Base-by-base conservation (phyloP, 2,888 invertebrate species). In the Tetragonula carbonaria region DNA sequence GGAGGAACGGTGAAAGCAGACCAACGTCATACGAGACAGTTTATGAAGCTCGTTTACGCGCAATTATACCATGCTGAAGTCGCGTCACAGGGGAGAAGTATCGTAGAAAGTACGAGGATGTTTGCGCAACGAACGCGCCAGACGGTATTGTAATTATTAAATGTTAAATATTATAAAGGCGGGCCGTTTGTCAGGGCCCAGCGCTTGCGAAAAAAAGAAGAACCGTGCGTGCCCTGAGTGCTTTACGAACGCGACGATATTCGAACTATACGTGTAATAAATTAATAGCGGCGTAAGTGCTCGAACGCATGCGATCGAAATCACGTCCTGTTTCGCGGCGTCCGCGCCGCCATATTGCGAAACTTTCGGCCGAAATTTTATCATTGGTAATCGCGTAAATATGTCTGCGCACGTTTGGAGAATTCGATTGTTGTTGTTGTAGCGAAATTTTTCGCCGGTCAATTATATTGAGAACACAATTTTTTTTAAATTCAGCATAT, bases 121-220 rank as follows among this genome's bases (percentile, higher is more conserved):
- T 68, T 59, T 68, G 59, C 55, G 51, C 59, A 76, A 76, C 67
- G 45, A n/a, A 18, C 55, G n/a, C 18, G 8, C 18, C 14, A 21
- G 4, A 67, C 57, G 67, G 50, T n/a, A 68, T 59, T 68, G 76
- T 68, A 76, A 62, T 76, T 59, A 76, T 76, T 68, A 76, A 76
- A 76, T 76, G 59, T 68, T 75, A 68, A 68, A 76, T 33, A 51
- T 76, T 76, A 51, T 50, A 33, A 59, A 76, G 59, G 28, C 51
- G 45, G 6, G 50, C 28, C 57, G 67, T 75, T 50, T 76, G 76
- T 76, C 59, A 57, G 16, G 59, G 21, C 28, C 28, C 21, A 21
- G n/a, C 33, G 28, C 45, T 53, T 59, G 28, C 55, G 21, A 68
- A 62, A 76, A 51, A 62, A 68, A 59, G 38, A 16, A 53, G n/a